Evolutionary conservation across 2,888 invertebrate genomes (phyloP).

Genomic region (Mimas tiliae): DNA sequence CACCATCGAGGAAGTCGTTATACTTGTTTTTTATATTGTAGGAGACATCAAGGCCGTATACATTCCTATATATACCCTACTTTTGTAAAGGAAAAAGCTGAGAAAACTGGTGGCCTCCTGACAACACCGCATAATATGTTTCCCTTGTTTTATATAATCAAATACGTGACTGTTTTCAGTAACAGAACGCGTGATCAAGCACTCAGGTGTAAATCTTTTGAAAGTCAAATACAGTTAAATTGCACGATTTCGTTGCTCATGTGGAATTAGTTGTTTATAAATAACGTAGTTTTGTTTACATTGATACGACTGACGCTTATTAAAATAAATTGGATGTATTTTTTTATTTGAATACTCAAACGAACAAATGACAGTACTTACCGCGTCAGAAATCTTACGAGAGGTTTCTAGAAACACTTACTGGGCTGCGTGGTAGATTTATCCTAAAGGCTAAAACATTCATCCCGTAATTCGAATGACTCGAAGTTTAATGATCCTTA

Average conservation of each 20-base stretch:
- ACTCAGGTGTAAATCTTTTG: constrained; percentile 14
- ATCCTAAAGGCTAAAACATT: too few relatives aligned
- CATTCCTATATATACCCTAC: too few relatives aligned
- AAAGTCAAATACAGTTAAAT: constrained; percentile 21
- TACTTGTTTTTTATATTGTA: too few relatives aligned
- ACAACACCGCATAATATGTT: constrained; percentile 1
- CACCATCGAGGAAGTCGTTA: too few relatives aligned
- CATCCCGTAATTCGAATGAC: too few relatives aligned
- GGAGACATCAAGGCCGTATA: too few relatives aligned
- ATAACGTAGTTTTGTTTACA: constrained; percentile 10
- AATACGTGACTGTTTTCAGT: constrained; percentile 22
- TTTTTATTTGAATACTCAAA: too few relatives aligned
- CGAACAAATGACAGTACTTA: too few relatives aligned
- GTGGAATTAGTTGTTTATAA: constrained; percentile 1
- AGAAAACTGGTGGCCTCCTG: not conserved
- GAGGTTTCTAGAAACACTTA: too few relatives aligned
- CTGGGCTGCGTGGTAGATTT: too few relatives aligned
- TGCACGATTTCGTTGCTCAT: constrained; percentile 6
- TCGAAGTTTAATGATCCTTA: too few relatives aligned
- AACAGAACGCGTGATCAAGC: constrained; percentile 5
- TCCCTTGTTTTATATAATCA: constrained; percentile 14
- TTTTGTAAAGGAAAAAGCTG: constrained; percentile 5
- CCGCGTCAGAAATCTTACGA: too few relatives aligned
- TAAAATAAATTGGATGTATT: not conserved
- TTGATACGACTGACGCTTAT: not conserved